A percentile compares a stretch with the other conserved stretches of the same genome.
Conservation (phyloP, 2,888 invertebrate species). For the Drosophila mimetica region DNA sequence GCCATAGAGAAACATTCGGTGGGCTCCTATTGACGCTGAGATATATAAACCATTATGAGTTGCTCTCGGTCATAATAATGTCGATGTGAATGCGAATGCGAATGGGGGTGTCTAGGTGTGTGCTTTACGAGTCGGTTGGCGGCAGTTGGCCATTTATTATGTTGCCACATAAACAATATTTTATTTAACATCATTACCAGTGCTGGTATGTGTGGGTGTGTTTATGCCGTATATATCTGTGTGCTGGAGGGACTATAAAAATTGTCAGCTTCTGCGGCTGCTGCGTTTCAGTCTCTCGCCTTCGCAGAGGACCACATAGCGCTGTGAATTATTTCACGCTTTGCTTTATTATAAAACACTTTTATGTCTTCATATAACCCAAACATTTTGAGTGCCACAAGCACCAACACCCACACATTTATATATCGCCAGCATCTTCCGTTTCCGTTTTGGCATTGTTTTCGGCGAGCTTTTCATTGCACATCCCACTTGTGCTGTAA, state of each 20-base stretch:
- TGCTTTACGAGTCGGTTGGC: slow-evolving; percentile 69
- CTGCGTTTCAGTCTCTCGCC: slow-evolving; percentile 38
- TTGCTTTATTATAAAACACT: slow-evolving; percentile 81
- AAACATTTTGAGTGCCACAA: slow-evolving; percentile 68
- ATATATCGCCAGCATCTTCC: slow-evolving; percentile 33
- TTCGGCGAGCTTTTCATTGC: slow-evolving; percentile 63
- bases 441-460: slow-evolving; percentile 65
- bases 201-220: slow-evolving; percentile 14
- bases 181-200: slow-evolving; percentile 79
- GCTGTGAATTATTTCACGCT: slow-evolving; percentile 78
- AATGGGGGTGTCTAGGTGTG: slow-evolving; percentile 43
- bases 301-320: slow-evolving; percentile 42
- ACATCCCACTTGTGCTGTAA: slow-evolving; percentile 70
- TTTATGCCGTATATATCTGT: neutral
- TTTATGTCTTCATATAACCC: slow-evolving; percentile 79
- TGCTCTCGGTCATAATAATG: slow-evolving; percentile 45
- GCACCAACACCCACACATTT: slow-evolving; percentile 15
- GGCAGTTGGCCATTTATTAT: slow-evolving; percentile 72
- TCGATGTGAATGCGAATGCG: slow-evolving; percentile 40
- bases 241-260: slow-evolving; percentile 67
- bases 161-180: slow-evolving; percentile 78
- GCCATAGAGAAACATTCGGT: slow-evolving; percentile 29
- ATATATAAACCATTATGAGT: slow-evolving; percentile 52
- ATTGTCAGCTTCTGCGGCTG: slow-evolving; percentile 74
- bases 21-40: slow-evolving; percentile 41